These are phyloP conservation scores for Chondrosia reniformis DNA, from an alignment of 37 sponge, comb jelly and placozoan genomes.

Conservation along the genomic window DNA sequence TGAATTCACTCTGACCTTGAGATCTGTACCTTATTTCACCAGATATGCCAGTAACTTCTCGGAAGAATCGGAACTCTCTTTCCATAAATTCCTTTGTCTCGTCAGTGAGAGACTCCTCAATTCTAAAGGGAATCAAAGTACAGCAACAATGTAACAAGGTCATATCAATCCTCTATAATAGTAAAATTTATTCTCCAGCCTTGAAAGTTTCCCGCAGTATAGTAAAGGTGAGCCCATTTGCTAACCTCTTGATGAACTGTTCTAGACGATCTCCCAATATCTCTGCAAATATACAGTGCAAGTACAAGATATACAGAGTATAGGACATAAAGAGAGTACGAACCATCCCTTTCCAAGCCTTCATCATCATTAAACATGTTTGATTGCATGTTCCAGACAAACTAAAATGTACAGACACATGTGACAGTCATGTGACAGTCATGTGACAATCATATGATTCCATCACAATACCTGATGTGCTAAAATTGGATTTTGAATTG, in stretches of 20 bases:
- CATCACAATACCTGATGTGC: neutral
- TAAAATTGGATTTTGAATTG: constrained; percentile 2
- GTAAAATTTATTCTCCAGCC: too few relatives aligned
- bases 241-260: neutral
- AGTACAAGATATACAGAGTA: too few relatives aligned
- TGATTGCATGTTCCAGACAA: constrained; percentile 97
- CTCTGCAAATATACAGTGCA: too few relatives aligned
- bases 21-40: constrained; percentile 69
- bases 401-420: constrained; percentile 28
- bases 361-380: constrained; percentile 94
- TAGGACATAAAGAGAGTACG: too few relatives aligned
- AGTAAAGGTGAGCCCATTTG: too few relatives aligned
- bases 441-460: neutral
- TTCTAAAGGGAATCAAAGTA: constrained; percentile 38
- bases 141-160: too few relatives aligned
- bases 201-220: too few relatives aligned
- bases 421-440: neutral
- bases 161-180: too few relatives aligned
- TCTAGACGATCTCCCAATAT: neutral
- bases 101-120: constrained; percentile 68
- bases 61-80: constrained; percentile 92
- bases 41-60: constrained; percentile 90
- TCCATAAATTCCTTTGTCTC: constrained; percentile 77
- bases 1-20: neutral
- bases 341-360: constrained; percentile 67